Evolutionary conservation across 2,888 invertebrate species (phyloP), one percentile per base, ranked within the genome.

Genomic region (Papilio elwesi): DNA sequence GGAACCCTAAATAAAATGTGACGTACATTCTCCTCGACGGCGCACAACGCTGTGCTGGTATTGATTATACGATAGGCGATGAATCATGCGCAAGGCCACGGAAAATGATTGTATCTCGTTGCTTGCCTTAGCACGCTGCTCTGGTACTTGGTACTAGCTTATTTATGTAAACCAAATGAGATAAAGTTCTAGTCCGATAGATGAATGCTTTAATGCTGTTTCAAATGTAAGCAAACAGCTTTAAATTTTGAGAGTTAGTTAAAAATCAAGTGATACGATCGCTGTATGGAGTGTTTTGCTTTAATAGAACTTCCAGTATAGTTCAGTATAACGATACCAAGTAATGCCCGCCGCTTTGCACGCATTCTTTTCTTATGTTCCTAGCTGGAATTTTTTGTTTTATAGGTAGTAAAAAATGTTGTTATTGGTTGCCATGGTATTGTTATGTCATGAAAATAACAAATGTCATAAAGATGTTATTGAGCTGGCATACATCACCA

Each of bases 31-130:
- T 65, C 63, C 43, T 68, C 64, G n/a, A 64, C 64, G 9, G 43
- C 53, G 66, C 47, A 49, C 57, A 65, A 65, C 66, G 66, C 73
- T 72, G 49, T 64, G 26, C 26, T 26, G 26, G 66, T 72, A 73
- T 73, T 73, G 70, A 73, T 73, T 70, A 70, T 73, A 66, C 73
- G 73, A 73, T 73, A 79, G 74, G 76, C 76, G 76, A 80, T 85
- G 84, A 85, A 81, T 83, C 84, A 83, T 74, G 74, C 76, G 74
- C 78, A 81, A 81, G 82, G 82, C 78, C 83, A 73, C 70, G 76
- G 74, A 75, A 80, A 81, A 77, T 75, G 76, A 79, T 78, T 76
- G 77, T 79, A 73, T 73, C 73, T 73, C 15, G 16, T 78, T 70
- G 51, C 80, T 71, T 77, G 55, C 72, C 71, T 79, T 73, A 77